Evolutionary conservation across 2,797 vertebrate genomes (phyloP).

Genomic region (Channa striata): DNA sequence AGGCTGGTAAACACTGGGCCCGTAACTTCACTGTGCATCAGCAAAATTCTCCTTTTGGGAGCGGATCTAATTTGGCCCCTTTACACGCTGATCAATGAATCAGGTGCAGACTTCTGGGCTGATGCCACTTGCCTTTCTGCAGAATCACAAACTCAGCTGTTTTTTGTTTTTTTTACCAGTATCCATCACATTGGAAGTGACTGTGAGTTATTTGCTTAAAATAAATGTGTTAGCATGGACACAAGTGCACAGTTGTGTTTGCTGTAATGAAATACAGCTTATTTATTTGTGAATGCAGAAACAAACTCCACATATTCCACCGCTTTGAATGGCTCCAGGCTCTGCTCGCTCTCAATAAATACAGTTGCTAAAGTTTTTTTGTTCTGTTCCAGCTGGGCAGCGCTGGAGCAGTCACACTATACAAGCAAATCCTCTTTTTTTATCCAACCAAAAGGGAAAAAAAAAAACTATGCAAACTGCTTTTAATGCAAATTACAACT

Average conservation of each 20-base stretch:
- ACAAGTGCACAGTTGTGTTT: neutral
- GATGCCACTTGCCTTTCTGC: slow-evolving; percentile 1
- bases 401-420: neutral
- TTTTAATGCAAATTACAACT: slow-evolving; percentile 14
- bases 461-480: slow-evolving; percentile 11
- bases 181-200: neutral
- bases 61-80: slow-evolving; percentile 29
- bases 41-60: slow-evolving; percentile 29
- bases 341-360: slow-evolving; percentile 15
- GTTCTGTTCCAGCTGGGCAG: slow-evolving; percentile 30
- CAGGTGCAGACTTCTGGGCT: slow-evolving; percentile 3
- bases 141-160: slow-evolving; percentile 1
- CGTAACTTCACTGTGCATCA: slow-evolving; percentile 28
- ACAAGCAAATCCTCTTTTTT: slow-evolving; percentile 29
- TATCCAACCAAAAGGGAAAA: slow-evolving; percentile 5
- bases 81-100: slow-evolving; percentile 44
- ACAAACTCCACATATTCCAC: neutral
- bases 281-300: slow-evolving; percentile 19
- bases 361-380: slow-evolving; percentile 8
- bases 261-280: neutral
- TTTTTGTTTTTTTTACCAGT: neutral
- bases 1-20: slow-evolving; percentile 19
- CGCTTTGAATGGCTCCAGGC: neutral
- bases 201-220: neutral
- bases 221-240: neutral